Percentiles rank a stretch among this genome's conserved stretches.
These are phyloP conservation scores for Bombus soroeensis DNA, from an alignment of 1,140 invertebrate genomes.

Conservation along the genomic window DNA sequence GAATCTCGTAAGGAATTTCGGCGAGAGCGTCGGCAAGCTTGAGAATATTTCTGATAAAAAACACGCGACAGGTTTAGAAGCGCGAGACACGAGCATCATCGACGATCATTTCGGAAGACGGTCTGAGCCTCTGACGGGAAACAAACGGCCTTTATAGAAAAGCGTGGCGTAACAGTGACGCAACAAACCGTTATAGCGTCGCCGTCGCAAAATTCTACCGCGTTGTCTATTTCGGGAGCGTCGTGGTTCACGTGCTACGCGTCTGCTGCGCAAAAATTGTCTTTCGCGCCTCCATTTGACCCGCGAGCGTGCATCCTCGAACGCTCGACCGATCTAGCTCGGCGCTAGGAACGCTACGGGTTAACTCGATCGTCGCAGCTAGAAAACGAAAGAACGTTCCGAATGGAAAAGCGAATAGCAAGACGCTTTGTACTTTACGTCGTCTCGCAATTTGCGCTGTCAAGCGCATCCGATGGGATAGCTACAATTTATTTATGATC, in stretches of 20 bases:
- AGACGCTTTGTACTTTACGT: too few species aligned
- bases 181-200: conserved; percentile 66
- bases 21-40: not conserved
- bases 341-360: too few species aligned
- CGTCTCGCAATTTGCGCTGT: not conserved
- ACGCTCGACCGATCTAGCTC: not conserved
- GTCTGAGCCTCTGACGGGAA: conserved; percentile 63
- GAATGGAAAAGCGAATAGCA: not conserved
- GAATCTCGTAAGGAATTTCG: not conserved
- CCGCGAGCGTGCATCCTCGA: not conserved
- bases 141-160: conserved; percentile 74
- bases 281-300: not conserved
- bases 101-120: conserved; percentile 40
- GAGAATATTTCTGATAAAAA: conserved; percentile 6
- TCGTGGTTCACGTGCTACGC: conserved; percentile 29
- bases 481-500: not conserved
- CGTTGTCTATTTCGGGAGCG: conserved; percentile 77
- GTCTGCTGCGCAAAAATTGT: conserved; percentile 47
- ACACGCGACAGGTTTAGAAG: not conserved
- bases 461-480: not conserved
- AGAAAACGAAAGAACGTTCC: not conserved
- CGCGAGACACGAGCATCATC: conserved; percentile 1
- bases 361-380: too few species aligned
- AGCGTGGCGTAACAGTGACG: conserved; percentile 69
- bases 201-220: conserved; percentile 69